Base-by-base conservation (phyloP, 2,113 vertebrate species). In the Rhynchomys soricoides region DNA sequence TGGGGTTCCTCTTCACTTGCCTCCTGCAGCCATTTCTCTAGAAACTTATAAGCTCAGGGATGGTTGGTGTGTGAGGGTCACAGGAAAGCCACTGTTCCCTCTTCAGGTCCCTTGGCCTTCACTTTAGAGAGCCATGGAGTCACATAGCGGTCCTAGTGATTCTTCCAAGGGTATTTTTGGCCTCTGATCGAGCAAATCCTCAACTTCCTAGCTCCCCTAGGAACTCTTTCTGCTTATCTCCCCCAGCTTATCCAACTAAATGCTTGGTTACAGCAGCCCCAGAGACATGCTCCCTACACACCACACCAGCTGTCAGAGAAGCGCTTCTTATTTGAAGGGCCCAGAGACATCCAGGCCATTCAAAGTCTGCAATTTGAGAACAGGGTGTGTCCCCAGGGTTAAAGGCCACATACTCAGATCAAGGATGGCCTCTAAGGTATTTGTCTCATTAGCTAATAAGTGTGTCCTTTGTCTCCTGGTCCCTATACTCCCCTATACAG, bases 111-210 rank as follows among this genome's bases (percentile, higher is more conserved):
- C 24, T 10, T 19, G 34, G 50, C 26, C 43, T 70, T 52, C 1
- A 10, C 22, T 34, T 48, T 29, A 55, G 57, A 45, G 52, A 8
- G 3, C 50, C 40, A 5, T 21, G 0, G 24, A 2, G 16, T 66
- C 6, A 0, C 17, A 3, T 0, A 11, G 37, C 29, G 37, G 29
- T 71, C n/a, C 5, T 22, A 0, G 0, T 0, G 19, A 1, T 9
- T 45, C 34, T 62, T 45, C 8, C 82, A 17, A 12, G 2, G 21
- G 55, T 86, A 82, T 31, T 37, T 55, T 57, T 37, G 34, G 16
- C 21, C 77, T 29, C 24, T 37, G 17, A 74, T 8, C 12, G 74
- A 40, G 24, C 52, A 22, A 11, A 90, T 55, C 48, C n/a, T 21
- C 19, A 64, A 0, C 64, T 62, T 64, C 29, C 74, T 70, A 1